Conservation (phyloP, 2,797 vertebrate genomes). For the Novumbra hubbsi region DNA sequence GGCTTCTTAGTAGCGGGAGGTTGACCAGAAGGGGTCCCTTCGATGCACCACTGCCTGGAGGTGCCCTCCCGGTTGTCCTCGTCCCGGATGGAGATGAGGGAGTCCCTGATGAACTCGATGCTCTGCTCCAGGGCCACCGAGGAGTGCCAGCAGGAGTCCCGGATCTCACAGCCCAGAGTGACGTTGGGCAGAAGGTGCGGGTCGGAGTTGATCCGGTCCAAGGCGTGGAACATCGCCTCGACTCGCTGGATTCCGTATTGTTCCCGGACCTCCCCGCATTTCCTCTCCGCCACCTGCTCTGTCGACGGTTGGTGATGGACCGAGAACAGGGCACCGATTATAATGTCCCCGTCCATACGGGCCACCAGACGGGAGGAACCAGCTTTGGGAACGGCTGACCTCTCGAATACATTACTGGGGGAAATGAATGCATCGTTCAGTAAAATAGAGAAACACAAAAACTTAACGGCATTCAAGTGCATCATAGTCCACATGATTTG, state of each 20-base stretch:
- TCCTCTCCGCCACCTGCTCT: constrained; percentile 93
- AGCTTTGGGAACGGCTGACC: constrained; percentile 75
- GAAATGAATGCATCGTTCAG: constrained; percentile 75
- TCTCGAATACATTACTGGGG: constrained; percentile 72
- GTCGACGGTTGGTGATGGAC: constrained; percentile 95
- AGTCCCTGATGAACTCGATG: constrained; percentile 97
- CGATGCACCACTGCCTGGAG: constrained; percentile 82
- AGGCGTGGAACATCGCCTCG: constrained; percentile 96
- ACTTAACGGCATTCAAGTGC: constrained; percentile 72
- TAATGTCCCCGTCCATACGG: constrained; percentile 94
- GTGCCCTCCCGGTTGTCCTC: constrained; percentile 78
- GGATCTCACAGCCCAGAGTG: constrained; percentile 94
- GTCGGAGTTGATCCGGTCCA: constrained; percentile 94
- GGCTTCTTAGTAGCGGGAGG: constrained; percentile 88
- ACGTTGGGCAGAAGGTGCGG: constrained; percentile 93
- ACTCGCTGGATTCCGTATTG: constrained; percentile 98
- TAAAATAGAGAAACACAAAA: constrained; percentile 76
- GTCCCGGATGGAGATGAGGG: constrained; percentile 93
- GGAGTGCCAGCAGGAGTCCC: constrained; percentile 98
- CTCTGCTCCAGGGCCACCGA: constrained; percentile 97
- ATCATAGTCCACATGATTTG: constrained; percentile 72
- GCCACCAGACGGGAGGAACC: constrained; percentile 86
- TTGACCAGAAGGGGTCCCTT: constrained; percentile 78
- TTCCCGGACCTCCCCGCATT: constrained; percentile 93
- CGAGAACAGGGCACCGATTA: constrained; percentile 96